Base-by-base conservation (phyloP, 1,140 invertebrate species). In the Zaprionus vittiger region DNA sequence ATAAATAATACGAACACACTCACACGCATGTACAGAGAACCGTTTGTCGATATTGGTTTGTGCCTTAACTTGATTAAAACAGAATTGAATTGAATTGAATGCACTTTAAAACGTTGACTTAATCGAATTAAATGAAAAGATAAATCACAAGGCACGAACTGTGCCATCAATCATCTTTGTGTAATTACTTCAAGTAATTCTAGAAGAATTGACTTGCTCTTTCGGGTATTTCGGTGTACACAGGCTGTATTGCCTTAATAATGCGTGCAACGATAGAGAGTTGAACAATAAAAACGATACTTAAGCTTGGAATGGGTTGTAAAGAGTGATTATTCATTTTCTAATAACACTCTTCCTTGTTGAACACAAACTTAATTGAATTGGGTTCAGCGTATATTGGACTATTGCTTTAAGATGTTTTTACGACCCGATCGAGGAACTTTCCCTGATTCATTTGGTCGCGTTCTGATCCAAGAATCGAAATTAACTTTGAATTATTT, bases 401-500 rank as follows among this genome's bases (percentile, higher is more conserved):
- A 5, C 24, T 14, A 3, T 14, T 22, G 20, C 47, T 20, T 49
- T 12, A 49, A 17, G 44, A 20, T 41, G 38, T 3, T 20, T 49
- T 65, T 55, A 57, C 7, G 54, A 47, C n/a, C 24, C 9, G n/a
- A 12, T 44, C 24, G 4, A 15, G 20, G 0, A 14, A 22, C 5
- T 34, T 20, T 0, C 3, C 56, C 24, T 55, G 61, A 64, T 28
- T 57, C 57, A 54, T 37, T 73, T 77, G 6, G 57, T 55, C 14
- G 68, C 20, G 34, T 54, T 54, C n/a, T 15, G 41, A 55, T 47
- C 20, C 20, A 24, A 57, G 65, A 2, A 63, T 55, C 59, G 61
- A 73, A 79, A 74, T 82, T 66, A 66, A 49, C 68, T 81, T 82
- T 63, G 70, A 79, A 60, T 79, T 82, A 82, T 82, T 60, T 75